Evolutionary conservation across 2,113 vertebrate species (phyloP), one percentile per base, ranked within the genome.

Genomic region (Pseudorhombus dupliciocellatus): DNA sequence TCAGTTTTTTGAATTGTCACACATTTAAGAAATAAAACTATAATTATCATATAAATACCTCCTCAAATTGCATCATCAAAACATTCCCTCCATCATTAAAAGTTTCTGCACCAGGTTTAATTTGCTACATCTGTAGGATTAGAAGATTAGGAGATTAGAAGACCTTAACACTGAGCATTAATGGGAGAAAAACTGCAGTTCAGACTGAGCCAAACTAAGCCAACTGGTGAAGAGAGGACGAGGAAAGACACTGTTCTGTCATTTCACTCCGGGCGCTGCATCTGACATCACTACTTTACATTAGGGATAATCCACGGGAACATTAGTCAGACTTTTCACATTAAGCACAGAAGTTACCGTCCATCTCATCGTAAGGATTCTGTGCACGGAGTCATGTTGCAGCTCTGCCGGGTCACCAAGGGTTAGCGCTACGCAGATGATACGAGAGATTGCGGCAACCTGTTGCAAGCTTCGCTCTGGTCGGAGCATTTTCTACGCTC

Each of bases 311-410:
- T 84, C 80, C 80, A 72, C n/a, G 58, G 30, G 64, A 74, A 71
- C 71, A 74, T 89, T 76, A 83, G 4, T 42, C n/a, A 51, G 72
- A 66, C 53, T 22, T 61, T 75, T 88, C 87, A 82, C 79, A 78
- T 72, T 62, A 80, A 80, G 77, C 57, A 66, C 34, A 34, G 77
- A 79, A 68, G n/a, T 87, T 76, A 84, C 18, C 53, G 30, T 30
- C 54, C 42, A 52, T 83, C 77, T 76, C 15, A 44, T 14, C 42
- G 42, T 9, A 5, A n/a, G n/a, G n/a, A n/a, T n/a, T 5, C 34
- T 10, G 42, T 10, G 22, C 3, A 2, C 4, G n/a, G 52, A 76
- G 73, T 89, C 81, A 83, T 73, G 59, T 74, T 80, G 75, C 67
- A 65, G 25, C 64, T 65, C 26, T 8, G 10, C 22, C 3, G 79